A percentile compares a stretch with the other conserved stretches of the same genome.
Conservation (phyloP, 2,888 invertebrate genomes). For the Luffia ferchaultella region DNA sequence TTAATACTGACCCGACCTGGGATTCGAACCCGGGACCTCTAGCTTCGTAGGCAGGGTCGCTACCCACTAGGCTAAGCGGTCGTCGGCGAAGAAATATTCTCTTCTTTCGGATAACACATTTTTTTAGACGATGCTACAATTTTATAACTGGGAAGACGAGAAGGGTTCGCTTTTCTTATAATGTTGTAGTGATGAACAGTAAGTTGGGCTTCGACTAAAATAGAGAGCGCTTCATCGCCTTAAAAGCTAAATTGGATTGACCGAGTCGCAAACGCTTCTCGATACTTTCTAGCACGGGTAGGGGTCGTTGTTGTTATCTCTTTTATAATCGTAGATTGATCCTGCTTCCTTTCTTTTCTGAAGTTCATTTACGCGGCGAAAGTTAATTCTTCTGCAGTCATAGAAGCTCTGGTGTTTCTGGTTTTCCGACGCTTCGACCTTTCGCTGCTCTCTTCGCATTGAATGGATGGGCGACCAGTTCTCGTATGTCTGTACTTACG, state of each 20-base stretch:
- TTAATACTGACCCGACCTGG: no score
- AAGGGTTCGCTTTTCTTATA: neutral
- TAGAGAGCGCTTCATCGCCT: neutral
- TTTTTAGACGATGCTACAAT: neutral
- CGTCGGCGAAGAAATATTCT: neutral
- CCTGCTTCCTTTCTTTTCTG: neutral
- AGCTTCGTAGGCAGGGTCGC: no score
- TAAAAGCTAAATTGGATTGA: neutral
- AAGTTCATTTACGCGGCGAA: slow-evolving; percentile 2
- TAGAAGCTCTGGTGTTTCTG: neutral
- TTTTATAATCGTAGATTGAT: neutral
- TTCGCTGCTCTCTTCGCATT: neutral
- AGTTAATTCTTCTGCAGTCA: neutral
- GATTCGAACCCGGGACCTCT: no score
- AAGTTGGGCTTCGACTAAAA: neutral
- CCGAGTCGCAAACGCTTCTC: neutral
- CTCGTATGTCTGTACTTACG: no score
- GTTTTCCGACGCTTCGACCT: slow-evolving; percentile 1
- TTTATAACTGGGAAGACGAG: neutral
- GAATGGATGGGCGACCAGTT: no score
- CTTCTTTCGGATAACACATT: neutral
- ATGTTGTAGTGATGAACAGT: neutral
- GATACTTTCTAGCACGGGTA: neutral
- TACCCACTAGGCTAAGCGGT: no score
- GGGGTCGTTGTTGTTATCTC: neutral